These are phyloP conservation scores for Pachydiplax longipennis DNA, from an alignment of 2,888 invertebrate genomes.

Conservation along the genomic window DNA sequence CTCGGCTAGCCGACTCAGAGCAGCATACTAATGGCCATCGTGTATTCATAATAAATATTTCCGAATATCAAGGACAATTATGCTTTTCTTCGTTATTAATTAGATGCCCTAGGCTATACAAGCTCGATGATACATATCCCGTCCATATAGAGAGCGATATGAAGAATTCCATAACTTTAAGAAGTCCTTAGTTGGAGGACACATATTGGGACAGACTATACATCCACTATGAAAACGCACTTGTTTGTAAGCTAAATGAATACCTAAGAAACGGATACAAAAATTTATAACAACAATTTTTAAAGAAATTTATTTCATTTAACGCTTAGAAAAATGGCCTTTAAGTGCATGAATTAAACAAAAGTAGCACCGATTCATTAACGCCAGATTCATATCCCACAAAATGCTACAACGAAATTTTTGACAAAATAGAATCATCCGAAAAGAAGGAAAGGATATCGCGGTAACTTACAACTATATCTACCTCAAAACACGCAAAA, in stretches of 20 bases:
- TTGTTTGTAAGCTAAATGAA: too few species aligned
- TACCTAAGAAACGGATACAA: too few species aligned
- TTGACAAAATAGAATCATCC: not conserved
- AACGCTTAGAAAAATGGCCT: too few species aligned
- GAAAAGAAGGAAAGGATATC: not conserved
- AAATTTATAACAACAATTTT: too few species aligned
- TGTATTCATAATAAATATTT: conserved; percentile 40
- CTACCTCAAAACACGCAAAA: not conserved
- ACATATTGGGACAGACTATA: too few species aligned
- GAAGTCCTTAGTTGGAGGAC: too few species aligned
- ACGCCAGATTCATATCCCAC: not conserved
- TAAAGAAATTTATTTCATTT: too few species aligned
- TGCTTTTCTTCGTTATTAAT: conserved; percentile 9
- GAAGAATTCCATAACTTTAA: not conserved
- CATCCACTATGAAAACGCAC: too few species aligned
- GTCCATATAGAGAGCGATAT: not conserved
- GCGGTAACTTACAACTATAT: not conserved
- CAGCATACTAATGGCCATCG: conserved; percentile 21
- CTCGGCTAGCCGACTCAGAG: not conserved
- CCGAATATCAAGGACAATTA: conserved; percentile 25
- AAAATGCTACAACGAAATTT: not conserved
- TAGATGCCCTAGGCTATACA: not conserved
- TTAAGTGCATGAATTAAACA: too few species aligned
- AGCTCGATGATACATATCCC: not conserved
- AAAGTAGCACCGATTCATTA: too few species aligned